These are phyloP conservation scores for Entelurus aequoreus DNA, from an alignment of 2,113 vertebrate genomes.

Conservation along the genomic window DNA sequence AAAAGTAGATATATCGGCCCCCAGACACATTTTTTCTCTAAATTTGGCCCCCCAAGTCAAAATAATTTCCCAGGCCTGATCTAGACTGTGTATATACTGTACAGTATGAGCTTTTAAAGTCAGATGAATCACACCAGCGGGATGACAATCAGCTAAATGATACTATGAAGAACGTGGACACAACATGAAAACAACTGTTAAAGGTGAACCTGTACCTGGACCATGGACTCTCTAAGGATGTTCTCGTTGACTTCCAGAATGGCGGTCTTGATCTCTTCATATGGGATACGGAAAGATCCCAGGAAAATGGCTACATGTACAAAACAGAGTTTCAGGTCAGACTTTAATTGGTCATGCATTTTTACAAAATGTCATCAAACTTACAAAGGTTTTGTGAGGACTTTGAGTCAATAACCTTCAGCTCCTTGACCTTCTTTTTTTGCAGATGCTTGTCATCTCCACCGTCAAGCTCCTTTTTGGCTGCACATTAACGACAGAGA, in stretches of 20 bases:
- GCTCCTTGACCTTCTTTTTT: conserved; percentile 87
- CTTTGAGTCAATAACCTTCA: conserved; percentile 79
- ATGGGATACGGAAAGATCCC: conserved; percentile 81
- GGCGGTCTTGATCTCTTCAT: conserved; percentile 79
- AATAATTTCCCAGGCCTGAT: no score
- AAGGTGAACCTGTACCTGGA: conserved; percentile 64
- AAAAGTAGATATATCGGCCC: no score
- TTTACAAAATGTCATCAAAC: conserved; percentile 14
- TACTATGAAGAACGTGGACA: no score
- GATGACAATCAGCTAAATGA: no score
- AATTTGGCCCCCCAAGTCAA: no score
- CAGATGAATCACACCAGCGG: no score
- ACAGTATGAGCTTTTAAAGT: no score
- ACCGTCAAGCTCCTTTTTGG: conserved; percentile 78
- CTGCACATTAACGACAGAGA: conserved; percentile 41
- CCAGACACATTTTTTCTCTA: no score
- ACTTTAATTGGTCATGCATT: neutral
- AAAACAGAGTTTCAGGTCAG: conserved; percentile 1
- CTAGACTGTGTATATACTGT: no score
- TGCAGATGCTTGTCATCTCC: conserved; percentile 73
- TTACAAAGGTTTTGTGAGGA: conserved; percentile 82
- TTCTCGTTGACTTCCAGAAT: conserved; percentile 80
- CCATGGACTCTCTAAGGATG: conserved; percentile 77
- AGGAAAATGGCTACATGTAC: conserved; percentile 77
- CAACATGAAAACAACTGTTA: no score